These are phyloP conservation scores for Lophura swinhoii DNA, from an alignment of 2,797 vertebrate genomes.

Conservation along the genomic window DNA sequence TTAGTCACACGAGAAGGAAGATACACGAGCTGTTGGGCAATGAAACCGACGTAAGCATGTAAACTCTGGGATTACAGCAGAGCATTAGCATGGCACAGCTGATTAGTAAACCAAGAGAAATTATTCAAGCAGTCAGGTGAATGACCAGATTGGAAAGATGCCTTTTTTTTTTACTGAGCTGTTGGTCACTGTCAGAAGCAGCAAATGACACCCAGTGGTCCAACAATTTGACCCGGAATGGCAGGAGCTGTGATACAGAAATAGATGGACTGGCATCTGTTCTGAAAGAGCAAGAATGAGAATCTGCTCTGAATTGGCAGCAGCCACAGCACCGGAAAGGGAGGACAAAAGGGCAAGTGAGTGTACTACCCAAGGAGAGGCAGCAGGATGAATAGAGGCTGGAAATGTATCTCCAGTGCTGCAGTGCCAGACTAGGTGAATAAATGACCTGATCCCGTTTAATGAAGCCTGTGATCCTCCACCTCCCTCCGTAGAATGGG, in stretches of 20 bases:
- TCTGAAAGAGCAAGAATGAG: background rate
- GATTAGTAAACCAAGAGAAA: conserved; percentile 35
- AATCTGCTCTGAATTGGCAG: conserved; percentile 15
- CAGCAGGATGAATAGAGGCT: conserved; percentile 22
- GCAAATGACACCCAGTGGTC: conserved; percentile 33
- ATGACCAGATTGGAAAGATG: conserved; percentile 33
- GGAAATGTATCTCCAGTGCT: background rate
- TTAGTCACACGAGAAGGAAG: background rate
- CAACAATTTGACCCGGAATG: conserved; percentile 40
- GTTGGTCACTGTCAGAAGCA: conserved; percentile 45
- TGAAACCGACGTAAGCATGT: background rate
- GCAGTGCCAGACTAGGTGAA: background rate
- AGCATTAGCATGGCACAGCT: conserved; percentile 25
- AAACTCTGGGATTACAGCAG: background rate
- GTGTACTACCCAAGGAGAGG: background rate
- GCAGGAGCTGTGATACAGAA: conserved; percentile 23
- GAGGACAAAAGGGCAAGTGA: conserved; percentile 48
- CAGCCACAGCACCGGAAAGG: background rate
- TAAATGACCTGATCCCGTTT: conserved; percentile 16
- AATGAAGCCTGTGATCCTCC: conserved; percentile 35
- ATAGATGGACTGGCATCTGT: conserved; percentile 25
- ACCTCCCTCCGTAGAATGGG: background rate
- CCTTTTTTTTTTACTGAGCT: conserved; percentile 6
- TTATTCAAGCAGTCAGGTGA: conserved; percentile 52
- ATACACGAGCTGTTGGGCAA: background rate